Evolutionary conservation across 92 coral and sea anemone genomes (phyloP).

Genomic region (Anthopleura xanthogrammica): DNA sequence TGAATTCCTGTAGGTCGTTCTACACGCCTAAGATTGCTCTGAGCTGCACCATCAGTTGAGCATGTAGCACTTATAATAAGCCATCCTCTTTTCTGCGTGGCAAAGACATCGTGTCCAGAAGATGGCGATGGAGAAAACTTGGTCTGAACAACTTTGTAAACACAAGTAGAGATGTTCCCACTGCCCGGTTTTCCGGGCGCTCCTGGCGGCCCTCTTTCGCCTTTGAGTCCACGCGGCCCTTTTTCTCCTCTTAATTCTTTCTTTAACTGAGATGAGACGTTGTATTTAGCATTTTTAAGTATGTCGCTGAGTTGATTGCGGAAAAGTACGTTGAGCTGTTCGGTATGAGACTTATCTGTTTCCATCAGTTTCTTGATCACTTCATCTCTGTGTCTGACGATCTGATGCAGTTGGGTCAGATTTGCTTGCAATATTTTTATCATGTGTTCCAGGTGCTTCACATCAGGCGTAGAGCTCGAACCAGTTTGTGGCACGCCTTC

Average conservation of each 20-base stretch:
- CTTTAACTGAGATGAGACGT: slow-evolving; percentile 12
- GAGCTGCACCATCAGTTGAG: slow-evolving; percentile 60
- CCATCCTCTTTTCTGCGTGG: slow-evolving; percentile 30
- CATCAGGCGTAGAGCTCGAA: slow-evolving; percentile 19
- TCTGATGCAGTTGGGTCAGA: slow-evolving; percentile 40
- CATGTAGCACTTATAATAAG: slow-evolving; percentile 41
- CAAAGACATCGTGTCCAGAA: slow-evolving; percentile 37
- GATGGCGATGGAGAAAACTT: slow-evolving; percentile 25
- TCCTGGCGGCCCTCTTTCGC: slow-evolving; percentile 50
- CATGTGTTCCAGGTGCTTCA: slow-evolving; percentile 33
- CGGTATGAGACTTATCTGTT: slow-evolving; percentile 47
- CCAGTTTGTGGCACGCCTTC: slow-evolving; percentile 7
- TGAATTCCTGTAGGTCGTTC: slow-evolving; percentile 9
- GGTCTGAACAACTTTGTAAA: slow-evolving; percentile 11
- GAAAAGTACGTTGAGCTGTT: slow-evolving; percentile 47
- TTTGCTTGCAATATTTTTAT: slow-evolving; percentile 43
- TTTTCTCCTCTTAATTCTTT: slow-evolving; percentile 45
- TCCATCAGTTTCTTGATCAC: slow-evolving; percentile 47
- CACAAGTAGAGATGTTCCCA: slow-evolving; percentile 53
- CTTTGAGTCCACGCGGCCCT: slow-evolving; percentile 55
- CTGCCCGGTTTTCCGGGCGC: slow-evolving; percentile 48
- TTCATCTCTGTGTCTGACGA: slow-evolving; percentile 39
- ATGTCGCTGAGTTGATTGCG: slow-evolving; percentile 3
- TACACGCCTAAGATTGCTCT: slow-evolving; percentile 51
- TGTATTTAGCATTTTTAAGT: slow-evolving; percentile 22